Conservation (phyloP, 2,113 vertebrate genomes). For the Urocitellus parryii region DNA sequence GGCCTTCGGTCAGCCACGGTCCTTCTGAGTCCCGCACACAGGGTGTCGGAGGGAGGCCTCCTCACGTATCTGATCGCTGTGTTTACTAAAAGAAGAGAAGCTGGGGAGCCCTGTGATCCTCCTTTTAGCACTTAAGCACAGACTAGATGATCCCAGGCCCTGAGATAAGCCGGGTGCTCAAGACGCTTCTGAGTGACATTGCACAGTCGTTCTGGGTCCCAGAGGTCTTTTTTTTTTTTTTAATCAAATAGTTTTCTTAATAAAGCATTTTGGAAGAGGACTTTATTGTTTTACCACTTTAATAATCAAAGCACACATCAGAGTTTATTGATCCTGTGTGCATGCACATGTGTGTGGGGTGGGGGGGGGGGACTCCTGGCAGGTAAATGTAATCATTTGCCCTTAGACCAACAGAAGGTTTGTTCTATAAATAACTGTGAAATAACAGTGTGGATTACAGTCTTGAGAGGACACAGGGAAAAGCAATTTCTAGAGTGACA, state of each 20-base stretch:
- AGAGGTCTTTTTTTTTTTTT: neutral
- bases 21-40: neutral
- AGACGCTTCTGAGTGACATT: neutral
- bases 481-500: conserved; percentile 23
- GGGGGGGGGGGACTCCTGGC: neutral
- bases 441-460: neutral
- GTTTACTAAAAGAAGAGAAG: conserved; percentile 44
- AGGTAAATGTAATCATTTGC: conserved; percentile 41
- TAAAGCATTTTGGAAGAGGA: conserved; percentile 6
- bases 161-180: neutral
- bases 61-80: conserved; percentile 49
- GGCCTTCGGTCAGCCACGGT: neutral
- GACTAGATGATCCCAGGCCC: conserved; percentile 11
- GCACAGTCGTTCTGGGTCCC: neutral
- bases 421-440: conserved; percentile 42
- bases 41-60: neutral
- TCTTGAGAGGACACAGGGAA: conserved; percentile 12
- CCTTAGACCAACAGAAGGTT: conserved; percentile 25
- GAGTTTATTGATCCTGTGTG: neutral
- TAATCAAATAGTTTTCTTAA: conserved; percentile 14
- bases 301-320: neutral
- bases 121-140: neutral
- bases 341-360: neutral
- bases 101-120: neutral
- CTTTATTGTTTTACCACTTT: conserved; percentile 4